A percentile compares a stretch with the other conserved stretches of the same genome.
phyloP scores from a whole-genome alignment of 1,140 invertebrate genomes.

The Pseudomyrmex gracilis region DNA sequence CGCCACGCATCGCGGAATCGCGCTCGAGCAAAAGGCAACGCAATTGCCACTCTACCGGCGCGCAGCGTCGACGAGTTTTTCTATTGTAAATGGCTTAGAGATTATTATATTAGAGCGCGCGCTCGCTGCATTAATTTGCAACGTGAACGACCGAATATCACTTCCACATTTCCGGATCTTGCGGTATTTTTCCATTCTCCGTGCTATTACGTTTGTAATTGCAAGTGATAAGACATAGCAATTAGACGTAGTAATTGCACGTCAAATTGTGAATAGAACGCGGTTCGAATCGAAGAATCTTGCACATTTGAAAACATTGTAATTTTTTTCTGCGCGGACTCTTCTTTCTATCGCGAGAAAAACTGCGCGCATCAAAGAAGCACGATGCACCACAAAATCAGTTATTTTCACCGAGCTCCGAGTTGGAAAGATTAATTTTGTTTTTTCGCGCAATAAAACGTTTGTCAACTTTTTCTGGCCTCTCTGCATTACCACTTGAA shows the following conservation, averaged over 20 bases:
- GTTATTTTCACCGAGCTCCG: background rate
- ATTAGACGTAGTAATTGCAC: slow-evolving; percentile 33
- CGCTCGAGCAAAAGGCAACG: slow-evolving; percentile 17
- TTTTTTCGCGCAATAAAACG: background rate
- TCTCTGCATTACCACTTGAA: background rate
- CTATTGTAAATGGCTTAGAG: slow-evolving; percentile 12
- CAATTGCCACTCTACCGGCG: background rate
- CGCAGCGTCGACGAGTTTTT: background rate
- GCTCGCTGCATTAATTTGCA: slow-evolving; percentile 24
- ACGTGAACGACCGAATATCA: slow-evolving; percentile 2
- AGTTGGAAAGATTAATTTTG: slow-evolving; percentile 2
- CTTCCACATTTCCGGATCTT: slow-evolving; percentile 24
- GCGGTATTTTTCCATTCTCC: background rate
- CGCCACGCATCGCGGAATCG: slow-evolving; percentile 38
- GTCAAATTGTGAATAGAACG: slow-evolving; percentile 2
- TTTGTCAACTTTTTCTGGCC: slow-evolving; percentile 5
- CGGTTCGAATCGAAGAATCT: background rate
- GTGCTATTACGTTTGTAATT: slow-evolving; percentile 29
- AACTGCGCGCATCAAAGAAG: background rate
- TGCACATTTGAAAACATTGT: background rate
- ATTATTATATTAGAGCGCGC: slow-evolving; percentile 21
- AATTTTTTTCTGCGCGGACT: background rate
- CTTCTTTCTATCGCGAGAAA: too few species aligned
- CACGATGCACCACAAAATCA: background rate
- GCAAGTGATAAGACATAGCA: slow-evolving; percentile 7